phyloP scores from a whole-genome alignment of 2,888 invertebrate genomes.

The Nephrocerus scutellatus region DNA sequence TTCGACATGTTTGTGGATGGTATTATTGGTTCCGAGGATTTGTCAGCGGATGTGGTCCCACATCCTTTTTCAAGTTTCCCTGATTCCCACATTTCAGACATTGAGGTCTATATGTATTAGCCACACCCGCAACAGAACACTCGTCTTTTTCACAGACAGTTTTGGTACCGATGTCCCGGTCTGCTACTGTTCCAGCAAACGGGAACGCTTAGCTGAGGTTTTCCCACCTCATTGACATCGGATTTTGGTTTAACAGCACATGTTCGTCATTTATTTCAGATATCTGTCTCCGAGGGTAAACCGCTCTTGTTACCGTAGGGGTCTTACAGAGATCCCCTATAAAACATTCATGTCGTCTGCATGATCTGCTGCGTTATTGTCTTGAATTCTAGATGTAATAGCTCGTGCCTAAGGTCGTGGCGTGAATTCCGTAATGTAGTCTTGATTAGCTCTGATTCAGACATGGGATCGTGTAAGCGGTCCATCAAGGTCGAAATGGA shows the following conservation, averaged over 20 bases:
- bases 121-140: conserved; percentile 20
- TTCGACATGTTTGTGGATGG: too few relatives aligned
- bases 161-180: conserved; percentile 14
- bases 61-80: too few relatives aligned
- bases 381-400: conserved; percentile 1
- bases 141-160: conserved; percentile 4
- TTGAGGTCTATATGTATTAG: conserved; percentile 5
- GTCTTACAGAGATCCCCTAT: neutral
- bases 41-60: too few relatives aligned
- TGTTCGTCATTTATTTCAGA: too few relatives aligned
- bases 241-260: too few relatives aligned
- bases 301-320: neutral
- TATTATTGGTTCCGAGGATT: too few relatives aligned
- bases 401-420: conserved; percentile 1
- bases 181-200: too few relatives aligned
- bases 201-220: too few relatives aligned
- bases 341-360: conserved; percentile 2
- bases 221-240: too few relatives aligned
- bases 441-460: conserved; percentile 1
- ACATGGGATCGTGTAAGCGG: neutral
- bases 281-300: too few relatives aligned
- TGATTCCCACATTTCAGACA: conserved; percentile 12
- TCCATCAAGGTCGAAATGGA: conserved; percentile 1
- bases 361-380: neutral
- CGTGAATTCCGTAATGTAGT: conserved; percentile 2